Conservation (phyloP, 2,113 vertebrate genomes). For the Oncorhynchus clarkii region DNA sequence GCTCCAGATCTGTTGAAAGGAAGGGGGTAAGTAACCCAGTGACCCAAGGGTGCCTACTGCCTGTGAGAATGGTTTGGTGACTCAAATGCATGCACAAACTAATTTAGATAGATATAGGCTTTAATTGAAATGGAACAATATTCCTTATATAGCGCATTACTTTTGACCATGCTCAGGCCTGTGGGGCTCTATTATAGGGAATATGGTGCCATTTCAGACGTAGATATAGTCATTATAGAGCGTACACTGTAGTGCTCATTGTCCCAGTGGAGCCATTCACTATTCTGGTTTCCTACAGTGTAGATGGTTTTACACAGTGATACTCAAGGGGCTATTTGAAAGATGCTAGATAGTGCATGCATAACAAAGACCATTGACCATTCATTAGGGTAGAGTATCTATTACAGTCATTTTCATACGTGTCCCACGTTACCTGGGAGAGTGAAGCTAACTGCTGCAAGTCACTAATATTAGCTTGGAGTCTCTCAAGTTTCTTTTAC, state of each 20-base stretch:
- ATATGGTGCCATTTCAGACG: too few species aligned
- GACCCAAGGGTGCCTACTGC: conserved; percentile 33
- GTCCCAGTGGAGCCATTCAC: conserved; percentile 33
- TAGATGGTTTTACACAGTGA: conserved; percentile 25
- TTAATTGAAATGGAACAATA: too few species aligned
- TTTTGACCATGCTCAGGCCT: too few species aligned
- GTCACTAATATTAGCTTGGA: background rate
- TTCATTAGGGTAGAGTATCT: conserved; percentile 41
- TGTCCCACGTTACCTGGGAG: conserved; percentile 14
- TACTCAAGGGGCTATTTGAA: conserved; percentile 30
- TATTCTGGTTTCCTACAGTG: conserved; percentile 13
- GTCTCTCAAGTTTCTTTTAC: background rate
- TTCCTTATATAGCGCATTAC: too few species aligned
- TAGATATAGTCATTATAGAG: conserved; percentile 12
- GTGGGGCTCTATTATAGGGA: too few species aligned
- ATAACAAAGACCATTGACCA: conserved; percentile 34
- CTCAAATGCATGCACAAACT: conserved; percentile 47
- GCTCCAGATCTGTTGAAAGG: conserved; percentile 92
- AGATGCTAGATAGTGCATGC: conserved; percentile 36
- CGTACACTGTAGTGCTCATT: conserved; percentile 29
- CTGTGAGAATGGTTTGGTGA: conserved; percentile 19
- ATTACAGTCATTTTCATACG: conserved; percentile 28
- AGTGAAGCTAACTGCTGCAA: conserved; percentile 28
- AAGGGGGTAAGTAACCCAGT: conserved; percentile 88
- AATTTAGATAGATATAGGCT: conserved; percentile 32